Percentiles rank a stretch among this genome's conserved stretches.
Conservation (phyloP, 2,113 vertebrate genomes). For the Catharus bicknelli region DNA sequence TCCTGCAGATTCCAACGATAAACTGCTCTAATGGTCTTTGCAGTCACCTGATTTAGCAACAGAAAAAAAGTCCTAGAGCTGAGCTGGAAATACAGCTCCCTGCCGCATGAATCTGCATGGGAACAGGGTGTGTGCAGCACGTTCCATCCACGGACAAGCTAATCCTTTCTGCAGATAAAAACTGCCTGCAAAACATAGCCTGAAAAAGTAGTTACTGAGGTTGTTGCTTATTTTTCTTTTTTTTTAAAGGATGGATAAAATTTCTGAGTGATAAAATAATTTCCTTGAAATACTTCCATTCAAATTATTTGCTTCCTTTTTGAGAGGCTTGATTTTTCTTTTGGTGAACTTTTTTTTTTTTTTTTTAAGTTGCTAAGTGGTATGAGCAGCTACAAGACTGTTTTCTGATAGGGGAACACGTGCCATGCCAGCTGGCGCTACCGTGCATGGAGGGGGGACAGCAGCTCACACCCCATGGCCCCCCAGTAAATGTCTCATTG, state of each 20-base stretch:
- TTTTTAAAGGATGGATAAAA: not conserved
- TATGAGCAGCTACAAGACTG: not conserved
- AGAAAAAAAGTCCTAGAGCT: not conserved
- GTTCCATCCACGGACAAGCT: conserved; percentile 27
- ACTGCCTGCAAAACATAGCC: not conserved
- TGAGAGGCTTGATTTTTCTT: not conserved
- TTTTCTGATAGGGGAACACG: not conserved
- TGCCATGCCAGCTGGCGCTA: conserved; percentile 38
- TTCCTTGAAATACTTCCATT: conserved; percentile 21
- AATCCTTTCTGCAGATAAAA: conserved; percentile 58
- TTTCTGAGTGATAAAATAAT: conserved; percentile 9
- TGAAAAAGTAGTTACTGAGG: conserved; percentile 17
- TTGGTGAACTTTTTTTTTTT: not conserved
- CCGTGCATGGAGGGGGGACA: not conserved
- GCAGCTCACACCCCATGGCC: not conserved
- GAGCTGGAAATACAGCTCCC: conserved; percentile 23
- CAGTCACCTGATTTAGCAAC: conserved; percentile 46
- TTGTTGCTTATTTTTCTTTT: not conserved
- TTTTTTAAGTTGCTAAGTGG: not conserved
- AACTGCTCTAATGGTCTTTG: conserved; percentile 44
- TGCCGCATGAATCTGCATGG: conserved; percentile 1
- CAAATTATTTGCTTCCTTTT: not conserved
- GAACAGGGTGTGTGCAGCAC: conserved; percentile 56
- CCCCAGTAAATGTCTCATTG: conserved; percentile 7
- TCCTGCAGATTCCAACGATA: conserved; percentile 37